These are phyloP conservation scores for Synergus umbraculus DNA, from an alignment of 2,888 invertebrate species.

Conservation along the genomic window DNA sequence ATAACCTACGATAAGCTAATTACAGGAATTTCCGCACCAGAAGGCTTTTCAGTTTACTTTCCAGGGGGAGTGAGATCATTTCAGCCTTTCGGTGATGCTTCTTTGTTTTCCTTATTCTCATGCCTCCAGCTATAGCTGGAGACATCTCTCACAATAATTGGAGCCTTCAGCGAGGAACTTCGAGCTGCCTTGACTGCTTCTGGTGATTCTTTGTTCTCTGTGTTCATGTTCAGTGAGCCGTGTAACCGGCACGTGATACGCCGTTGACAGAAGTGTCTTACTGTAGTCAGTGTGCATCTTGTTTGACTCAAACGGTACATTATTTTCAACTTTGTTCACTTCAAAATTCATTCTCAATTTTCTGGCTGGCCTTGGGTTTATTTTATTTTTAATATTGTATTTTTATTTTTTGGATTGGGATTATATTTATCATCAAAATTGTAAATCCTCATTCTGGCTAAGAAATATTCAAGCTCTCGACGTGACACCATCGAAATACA, in stretches of 20 bases:
- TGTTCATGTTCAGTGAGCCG: slow-evolving; percentile 40
- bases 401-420: too few relatives aligned
- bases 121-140: slow-evolving; percentile 28
- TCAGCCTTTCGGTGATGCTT: slow-evolving; percentile 13
- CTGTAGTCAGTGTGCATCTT: slow-evolving; percentile 19
- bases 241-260: slow-evolving; percentile 38
- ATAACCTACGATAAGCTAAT: slow-evolving; percentile 38
- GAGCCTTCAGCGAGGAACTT: slow-evolving; percentile 38
- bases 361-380: too few relatives aligned
- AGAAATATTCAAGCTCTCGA: too few relatives aligned
- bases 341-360: too few relatives aligned
- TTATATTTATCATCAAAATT: too few relatives aligned
- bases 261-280: slow-evolving; percentile 37
- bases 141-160: slow-evolving; percentile 40
- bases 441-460: too few relatives aligned
- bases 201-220: slow-evolving; percentile 37
- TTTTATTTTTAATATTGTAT: too few relatives aligned
- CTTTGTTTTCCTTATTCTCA: slow-evolving; percentile 39
- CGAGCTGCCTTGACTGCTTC: slow-evolving; percentile 10
- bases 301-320: slow-evolving; percentile 26
- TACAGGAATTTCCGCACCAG: slow-evolving; percentile 24
- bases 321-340: not conserved
- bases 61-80: slow-evolving; percentile 16
- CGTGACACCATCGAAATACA: too few relatives aligned
- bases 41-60: slow-evolving; percentile 2